Base-by-base conservation (phyloP, 2,888 invertebrate species). In the Portevinia maculata region DNA sequence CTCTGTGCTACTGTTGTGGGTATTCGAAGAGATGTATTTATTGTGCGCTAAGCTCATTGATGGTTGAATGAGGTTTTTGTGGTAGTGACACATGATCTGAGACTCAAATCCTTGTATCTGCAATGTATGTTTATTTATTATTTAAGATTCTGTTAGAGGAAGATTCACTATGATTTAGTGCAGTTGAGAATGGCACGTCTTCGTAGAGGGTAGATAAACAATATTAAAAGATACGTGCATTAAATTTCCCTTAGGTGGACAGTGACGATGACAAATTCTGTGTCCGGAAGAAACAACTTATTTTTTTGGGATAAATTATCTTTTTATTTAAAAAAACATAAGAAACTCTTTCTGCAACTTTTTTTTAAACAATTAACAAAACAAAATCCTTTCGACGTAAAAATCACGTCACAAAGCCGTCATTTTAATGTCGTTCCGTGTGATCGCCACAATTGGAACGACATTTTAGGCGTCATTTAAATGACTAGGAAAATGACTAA, bases 151-250 rank as follows among this genome's bases (percentile, higher is more conserved):
- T 57, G 11, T 52, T 62, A 52, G 24, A 34, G 11, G 39, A 71
- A 64, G 78, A 78, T 78, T 48, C 62, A 78, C 71, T 55, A 62
- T 19, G 28, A 41, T 8, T 55, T 7, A 13, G 4, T 39, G 13
- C 1, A 7, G 13, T 15, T 13, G 19, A 11, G 3, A 11, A 7
- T 44, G 19, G 4, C 4, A 11, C 11, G 9, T 4, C 2, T 8
- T 17, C 9, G 17, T 9, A 17, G 13, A 13, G 37, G 3, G 44
- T 44, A 17, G 15, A 9, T 7, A 19, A 67, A 21, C 1, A 34
- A 37, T 53, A 53, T 13, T 37, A 34, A 6, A 37, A 44, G 44
- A 19, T 9, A n/a, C n/a, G n/a, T n/a, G 17, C 3, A 13, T 39
- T 13, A 4, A 7, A 1, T 0, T 3, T 3, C 8, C 19, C 4